Base-by-base conservation (phyloP, 2,797 vertebrate species). In the Pipistrellus kuhlii region DNA sequence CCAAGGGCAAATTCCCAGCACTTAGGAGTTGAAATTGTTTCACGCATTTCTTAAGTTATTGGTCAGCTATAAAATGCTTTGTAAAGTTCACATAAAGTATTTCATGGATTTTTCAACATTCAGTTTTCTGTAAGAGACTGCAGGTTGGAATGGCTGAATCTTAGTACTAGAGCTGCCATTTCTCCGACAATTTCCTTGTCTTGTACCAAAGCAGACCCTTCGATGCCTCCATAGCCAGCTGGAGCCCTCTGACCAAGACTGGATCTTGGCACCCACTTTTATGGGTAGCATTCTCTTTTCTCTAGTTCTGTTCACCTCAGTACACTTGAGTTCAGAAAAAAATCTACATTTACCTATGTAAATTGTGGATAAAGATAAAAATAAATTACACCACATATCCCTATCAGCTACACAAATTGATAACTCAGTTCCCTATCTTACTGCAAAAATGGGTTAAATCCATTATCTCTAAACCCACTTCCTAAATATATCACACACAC, bases 51-150 rank as follows among this genome's bases (percentile, higher is more conserved):
- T 85, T 68, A 92, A 93, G 80, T 51, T 2, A 57, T 4, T 1
- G 3, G 38, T 78, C 59, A 53, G 90, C 78, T 94, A 18, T 96
- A 95, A 97, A 96, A 96, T 59, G 81, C 85, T 95, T 81, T 94
- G 93, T 88, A 85, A 95, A 96, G 91, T 96, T 96, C 93, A 94
- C 78, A 77, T 62, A 93, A 55, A 12, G 0, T 1, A 44, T 32
- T 55, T 41, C 95, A 92, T 8, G 72, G 95, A 76, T 73, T 59
- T 94, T 82, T 85, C 15, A 53, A 62, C 9, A 13, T 83, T 53
- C 57, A 48, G 35, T 84, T 93, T 92, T 91, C 87, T 69, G 84
- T 27, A 46, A 85, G 48, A 93, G 77, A 78, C 41, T 78, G 32
- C 35, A n/a, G 44, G 51, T 53, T 68, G 48, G 93, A 94, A 75